Evolutionary conservation across 2,888 invertebrate species (phyloP).

Genomic region (Eupithecia exiguata): DNA sequence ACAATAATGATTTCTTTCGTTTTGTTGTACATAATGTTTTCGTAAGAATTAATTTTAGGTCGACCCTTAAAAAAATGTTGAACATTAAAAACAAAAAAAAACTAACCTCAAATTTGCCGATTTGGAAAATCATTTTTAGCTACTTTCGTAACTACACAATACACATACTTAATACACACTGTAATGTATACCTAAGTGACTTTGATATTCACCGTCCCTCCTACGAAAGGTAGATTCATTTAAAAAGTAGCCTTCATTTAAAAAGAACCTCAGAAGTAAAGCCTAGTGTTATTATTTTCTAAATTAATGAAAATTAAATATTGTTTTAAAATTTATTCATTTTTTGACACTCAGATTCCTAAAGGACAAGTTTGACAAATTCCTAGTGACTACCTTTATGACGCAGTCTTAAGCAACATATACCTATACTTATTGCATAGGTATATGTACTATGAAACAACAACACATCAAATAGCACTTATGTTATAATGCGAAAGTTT

Average conservation of each 20-base stretch:
- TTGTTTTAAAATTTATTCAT: no score
- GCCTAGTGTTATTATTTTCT: no score
- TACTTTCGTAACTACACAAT: neutral
- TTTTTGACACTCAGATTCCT: no score
- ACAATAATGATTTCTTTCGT: no score
- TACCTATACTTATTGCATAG: constrained; percentile 57
- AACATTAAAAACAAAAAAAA: neutral
- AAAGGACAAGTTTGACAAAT: neutral
- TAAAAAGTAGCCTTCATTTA: no score
- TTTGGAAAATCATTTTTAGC: neutral
- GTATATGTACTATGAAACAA: no score
- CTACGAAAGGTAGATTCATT: no score
- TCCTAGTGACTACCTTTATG: constrained; percentile 14
- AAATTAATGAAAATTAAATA: no score
- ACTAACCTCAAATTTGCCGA: neutral
- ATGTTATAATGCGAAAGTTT: no score
- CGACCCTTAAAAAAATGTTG: neutral
- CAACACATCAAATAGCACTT: no score
- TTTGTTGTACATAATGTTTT: no score
- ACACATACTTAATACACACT: neutral
- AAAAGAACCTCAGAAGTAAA: no score
- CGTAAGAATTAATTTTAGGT: neutral
- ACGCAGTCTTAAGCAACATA: constrained; percentile 50
- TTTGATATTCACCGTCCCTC: neutral
- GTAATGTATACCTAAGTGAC: neutral